phyloP scores from a whole-genome alignment of 2,797 vertebrate genomes.

The Bovichtus variegatus region DNA sequence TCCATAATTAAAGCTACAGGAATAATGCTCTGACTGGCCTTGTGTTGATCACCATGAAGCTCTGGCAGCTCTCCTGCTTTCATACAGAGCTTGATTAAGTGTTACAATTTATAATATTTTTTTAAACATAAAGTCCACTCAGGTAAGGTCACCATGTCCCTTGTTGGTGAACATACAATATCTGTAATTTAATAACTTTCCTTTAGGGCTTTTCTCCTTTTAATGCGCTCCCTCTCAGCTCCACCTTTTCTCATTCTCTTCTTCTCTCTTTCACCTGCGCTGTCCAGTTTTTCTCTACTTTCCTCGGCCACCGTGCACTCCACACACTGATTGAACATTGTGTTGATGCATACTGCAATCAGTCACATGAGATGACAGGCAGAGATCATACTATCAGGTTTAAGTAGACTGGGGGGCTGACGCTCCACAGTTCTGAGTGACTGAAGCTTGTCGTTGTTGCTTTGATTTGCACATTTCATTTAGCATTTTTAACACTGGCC shows the following conservation, averaged over 20 bases:
- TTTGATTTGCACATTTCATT: background rate
- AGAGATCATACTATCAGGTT: no score
- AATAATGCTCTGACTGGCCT: no score
- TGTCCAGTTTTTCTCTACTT: background rate
- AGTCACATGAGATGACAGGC: no score
- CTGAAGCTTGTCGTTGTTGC: background rate
- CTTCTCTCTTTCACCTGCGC: background rate
- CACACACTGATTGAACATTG: background rate
- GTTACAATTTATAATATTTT: background rate
- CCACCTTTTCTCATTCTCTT: no score
- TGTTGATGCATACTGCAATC: background rate
- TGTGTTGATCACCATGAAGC: no score
- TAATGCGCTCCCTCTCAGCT: background rate
- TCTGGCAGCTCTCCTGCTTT: slow-evolving; percentile 3
- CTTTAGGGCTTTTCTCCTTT: background rate
- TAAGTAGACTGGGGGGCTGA: no score
- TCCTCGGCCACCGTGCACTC: no score
- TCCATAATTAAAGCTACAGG: no score
- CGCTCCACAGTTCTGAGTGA: no score
- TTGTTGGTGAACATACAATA: background rate
- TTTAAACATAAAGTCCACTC: background rate
- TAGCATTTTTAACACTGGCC: background rate
- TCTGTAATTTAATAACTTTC: background rate
- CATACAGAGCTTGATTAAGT: no score
- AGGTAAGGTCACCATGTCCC: background rate